Percentiles rank a stretch among this genome's conserved stretches.
These are phyloP conservation scores for Drosophila punjabiensis DNA, from an alignment of 1,140 invertebrate species.

Conservation along the genomic window DNA sequence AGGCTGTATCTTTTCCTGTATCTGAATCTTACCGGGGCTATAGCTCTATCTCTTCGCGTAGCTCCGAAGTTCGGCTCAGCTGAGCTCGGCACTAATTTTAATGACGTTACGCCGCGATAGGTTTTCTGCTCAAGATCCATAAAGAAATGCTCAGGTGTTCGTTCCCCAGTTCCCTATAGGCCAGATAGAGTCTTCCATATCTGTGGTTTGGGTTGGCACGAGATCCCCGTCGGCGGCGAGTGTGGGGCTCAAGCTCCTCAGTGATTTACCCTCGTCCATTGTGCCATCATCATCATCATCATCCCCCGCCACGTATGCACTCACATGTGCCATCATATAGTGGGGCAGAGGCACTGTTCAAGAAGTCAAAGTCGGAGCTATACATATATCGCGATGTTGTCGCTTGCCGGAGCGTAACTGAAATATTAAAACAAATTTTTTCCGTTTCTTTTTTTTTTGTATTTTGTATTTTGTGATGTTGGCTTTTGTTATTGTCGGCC, in stretches of 20 bases:
- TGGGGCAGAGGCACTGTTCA: conserved; percentile 50
- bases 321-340: conserved; percentile 21
- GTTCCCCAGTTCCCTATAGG: conserved; percentile 13
- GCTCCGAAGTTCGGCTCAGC: conserved; percentile 56
- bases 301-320: conserved; percentile 36
- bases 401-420: conserved; percentile 82
- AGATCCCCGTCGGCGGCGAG: conserved; percentile 54
- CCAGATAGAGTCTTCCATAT: conserved; percentile 47
- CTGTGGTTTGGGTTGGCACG: conserved; percentile 74
- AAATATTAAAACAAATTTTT: conserved; percentile 82
- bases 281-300: conserved; percentile 15
- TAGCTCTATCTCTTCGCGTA: conserved; percentile 17
- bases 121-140: conserved; percentile 83
- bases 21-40: conserved; percentile 21
- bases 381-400: conserved; percentile 75
- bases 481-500: conserved; percentile 63
- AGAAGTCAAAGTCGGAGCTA: conserved; percentile 66
- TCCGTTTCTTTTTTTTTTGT: conserved; percentile 41
- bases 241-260: conserved; percentile 30
- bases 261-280: conserved; percentile 77
- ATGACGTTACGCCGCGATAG: conserved; percentile 83
- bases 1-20: conserved; percentile 24
- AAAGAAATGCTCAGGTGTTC: conserved; percentile 84
- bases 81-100: conserved; percentile 76
- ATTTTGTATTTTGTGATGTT: conserved; percentile 37